Percentiles rank a stretch among this genome's conserved stretches.
These are phyloP conservation scores for Pseudoips prasinana DNA, from an alignment of 2,888 invertebrate species.

Conservation along the genomic window DNA sequence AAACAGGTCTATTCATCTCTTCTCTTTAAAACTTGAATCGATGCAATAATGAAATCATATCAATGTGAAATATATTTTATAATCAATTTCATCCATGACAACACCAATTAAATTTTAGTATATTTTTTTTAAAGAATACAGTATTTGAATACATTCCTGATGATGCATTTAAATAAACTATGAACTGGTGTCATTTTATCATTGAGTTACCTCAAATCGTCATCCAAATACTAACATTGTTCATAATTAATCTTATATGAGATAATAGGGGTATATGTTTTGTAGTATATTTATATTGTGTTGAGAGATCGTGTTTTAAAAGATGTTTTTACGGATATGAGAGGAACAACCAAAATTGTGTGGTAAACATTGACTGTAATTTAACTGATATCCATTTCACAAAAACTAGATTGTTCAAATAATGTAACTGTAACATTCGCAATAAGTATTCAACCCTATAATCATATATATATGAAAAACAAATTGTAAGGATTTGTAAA, in stretches of 20 bases:
- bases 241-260: slow-evolving; percentile 32
- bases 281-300: slow-evolving; percentile 68
- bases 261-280: slow-evolving; percentile 40
- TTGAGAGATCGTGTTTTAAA: slow-evolving; percentile 57
- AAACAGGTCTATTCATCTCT: slow-evolving; percentile 7
- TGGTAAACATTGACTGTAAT: slow-evolving; percentile 8
- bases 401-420: too few species aligned
- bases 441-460: too few species aligned
- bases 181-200: slow-evolving; percentile 27
- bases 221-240: slow-evolving; percentile 28
- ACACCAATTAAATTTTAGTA: slow-evolving; percentile 16
- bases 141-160: slow-evolving; percentile 35
- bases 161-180: slow-evolving; percentile 31
- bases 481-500: too few species aligned
- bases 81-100: slow-evolving; percentile 36
- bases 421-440: too few species aligned
- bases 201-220: slow-evolving; percentile 32
- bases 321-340: slow-evolving; percentile 35
- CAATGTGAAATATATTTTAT: slow-evolving; percentile 31
- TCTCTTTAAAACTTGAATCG: slow-evolving; percentile 12
- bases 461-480: too few species aligned
- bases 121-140: slow-evolving; percentile 19
- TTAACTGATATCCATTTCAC: too few species aligned
- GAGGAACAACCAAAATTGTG: slow-evolving; percentile 32
- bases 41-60: slow-evolving; percentile 39